phyloP scores from a whole-genome alignment of 2,113 vertebrate genomes.

The Rhea americana region DNA sequence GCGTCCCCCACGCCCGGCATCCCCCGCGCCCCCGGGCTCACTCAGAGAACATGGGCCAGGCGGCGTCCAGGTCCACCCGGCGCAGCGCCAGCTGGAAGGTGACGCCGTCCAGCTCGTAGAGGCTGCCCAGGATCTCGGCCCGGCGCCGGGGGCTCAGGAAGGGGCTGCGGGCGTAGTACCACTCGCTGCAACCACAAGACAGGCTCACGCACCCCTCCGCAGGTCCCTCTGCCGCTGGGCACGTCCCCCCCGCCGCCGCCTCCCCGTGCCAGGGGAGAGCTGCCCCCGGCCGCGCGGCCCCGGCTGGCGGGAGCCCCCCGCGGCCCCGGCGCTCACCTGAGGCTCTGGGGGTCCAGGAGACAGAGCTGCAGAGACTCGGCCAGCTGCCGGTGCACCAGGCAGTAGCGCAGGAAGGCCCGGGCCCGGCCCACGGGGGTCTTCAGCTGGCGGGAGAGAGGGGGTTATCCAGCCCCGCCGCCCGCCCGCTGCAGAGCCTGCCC shows the following conservation, averaged over 20 bases:
- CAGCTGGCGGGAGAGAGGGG: slow-evolving; percentile 42
- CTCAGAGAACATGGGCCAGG: slow-evolving; percentile 75
- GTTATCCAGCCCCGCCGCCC: background rate
- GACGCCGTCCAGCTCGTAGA: slow-evolving; percentile 73
- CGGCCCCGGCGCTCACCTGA: slow-evolving; percentile 57
- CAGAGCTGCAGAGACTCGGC: slow-evolving; percentile 80
- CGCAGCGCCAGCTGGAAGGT: slow-evolving; percentile 70
- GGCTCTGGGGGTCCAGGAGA: slow-evolving; percentile 62
- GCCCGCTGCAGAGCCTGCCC: too few species aligned
- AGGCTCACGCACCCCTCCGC: background rate
- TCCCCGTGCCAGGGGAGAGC: too few species aligned
- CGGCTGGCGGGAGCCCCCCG: rapidly evolving
- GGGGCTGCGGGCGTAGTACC: slow-evolving; percentile 79
- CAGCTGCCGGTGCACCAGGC: slow-evolving; percentile 73
- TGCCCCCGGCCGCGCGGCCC: background rate
- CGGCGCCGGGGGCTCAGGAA: slow-evolving; percentile 59
- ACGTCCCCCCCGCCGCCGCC: background rate
- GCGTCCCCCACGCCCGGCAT: background rate
- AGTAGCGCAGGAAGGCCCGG: slow-evolving; percentile 80
- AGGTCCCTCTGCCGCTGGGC: background rate
- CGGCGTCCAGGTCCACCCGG: slow-evolving; percentile 69
- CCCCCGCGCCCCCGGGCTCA: background rate
- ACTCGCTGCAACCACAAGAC: slow-evolving; percentile 63
- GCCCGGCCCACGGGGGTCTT: slow-evolving; percentile 77
- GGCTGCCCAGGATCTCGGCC: slow-evolving; percentile 69